Evolutionary conservation across 2,888 invertebrate genomes (phyloP).

Genomic region (Drosophila antonietae): DNA sequence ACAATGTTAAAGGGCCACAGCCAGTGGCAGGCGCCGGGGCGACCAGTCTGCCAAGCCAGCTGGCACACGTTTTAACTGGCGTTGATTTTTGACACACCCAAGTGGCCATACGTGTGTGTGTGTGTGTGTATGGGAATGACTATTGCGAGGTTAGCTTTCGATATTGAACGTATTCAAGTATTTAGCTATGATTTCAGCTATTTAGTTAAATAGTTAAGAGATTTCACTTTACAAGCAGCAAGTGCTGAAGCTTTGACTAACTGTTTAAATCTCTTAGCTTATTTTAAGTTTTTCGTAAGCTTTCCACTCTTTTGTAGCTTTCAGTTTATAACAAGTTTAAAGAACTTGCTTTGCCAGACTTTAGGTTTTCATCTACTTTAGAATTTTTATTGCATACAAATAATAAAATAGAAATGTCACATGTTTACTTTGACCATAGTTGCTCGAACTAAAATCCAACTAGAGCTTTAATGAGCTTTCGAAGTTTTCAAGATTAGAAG

Average conservation of each 20-base stretch:
- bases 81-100: conserved; percentile 65
- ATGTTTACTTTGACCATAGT: background rate
- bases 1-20: conserved; percentile 70
- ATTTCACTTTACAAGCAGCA: background rate
- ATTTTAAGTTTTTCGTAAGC: no score
- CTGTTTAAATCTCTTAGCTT: no score
- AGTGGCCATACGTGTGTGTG: conserved; percentile 25
- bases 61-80: conserved; percentile 58
- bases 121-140: conserved; percentile 4
- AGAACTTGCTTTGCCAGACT: background rate
- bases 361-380: background rate
- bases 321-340: background rate
- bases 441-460: no score
- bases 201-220: background rate
- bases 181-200: no score
- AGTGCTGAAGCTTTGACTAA: background rate
- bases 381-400: background rate
- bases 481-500: no score
- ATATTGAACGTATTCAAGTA: background rate
- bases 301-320: background rate
- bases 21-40: conserved; percentile 6
- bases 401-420: background rate
- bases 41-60: conserved; percentile 30
- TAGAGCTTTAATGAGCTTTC: background rate
- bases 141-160: conserved; percentile 28